These are phyloP conservation scores for Listronotus bonariensis DNA, from an alignment of 1,140 invertebrate genomes.

Conservation along the genomic window DNA sequence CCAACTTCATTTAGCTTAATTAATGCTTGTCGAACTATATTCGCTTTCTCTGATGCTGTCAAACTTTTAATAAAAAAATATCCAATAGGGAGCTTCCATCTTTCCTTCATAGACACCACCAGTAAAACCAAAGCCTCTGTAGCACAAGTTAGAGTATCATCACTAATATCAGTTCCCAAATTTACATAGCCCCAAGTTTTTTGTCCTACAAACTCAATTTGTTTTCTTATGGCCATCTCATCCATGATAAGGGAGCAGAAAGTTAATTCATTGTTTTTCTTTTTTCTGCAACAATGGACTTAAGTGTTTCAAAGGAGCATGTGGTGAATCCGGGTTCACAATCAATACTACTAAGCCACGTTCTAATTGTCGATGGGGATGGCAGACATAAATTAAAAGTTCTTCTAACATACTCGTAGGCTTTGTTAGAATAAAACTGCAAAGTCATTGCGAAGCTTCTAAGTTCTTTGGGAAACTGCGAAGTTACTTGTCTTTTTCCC, in stretches of 20 bases:
- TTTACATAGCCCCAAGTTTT: constrained; percentile 44
- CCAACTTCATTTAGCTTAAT: constrained; percentile 31
- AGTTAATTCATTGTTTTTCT: constrained; percentile 23
- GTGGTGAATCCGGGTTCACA: constrained; percentile 43
- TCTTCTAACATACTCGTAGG: constrained; percentile 39
- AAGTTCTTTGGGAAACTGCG: background rate
- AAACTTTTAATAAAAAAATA: too few relatives aligned
- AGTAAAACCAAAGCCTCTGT: constrained; percentile 47
- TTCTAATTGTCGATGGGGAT: constrained; percentile 44
- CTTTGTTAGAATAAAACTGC: constrained; percentile 47
- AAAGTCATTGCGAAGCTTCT: constrained; percentile 36
- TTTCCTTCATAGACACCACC: constrained; percentile 43
- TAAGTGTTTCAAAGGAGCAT: constrained; percentile 30
- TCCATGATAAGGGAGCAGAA: constrained; percentile 44
- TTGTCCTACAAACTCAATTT: constrained; percentile 43
- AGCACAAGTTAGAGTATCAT: constrained; percentile 38
- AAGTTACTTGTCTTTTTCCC: too few relatives aligned
- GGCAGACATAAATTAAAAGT: constrained; percentile 41
- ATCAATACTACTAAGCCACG: constrained; percentile 48
- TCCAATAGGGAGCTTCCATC: constrained; percentile 51
- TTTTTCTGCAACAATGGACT: constrained; percentile 11
- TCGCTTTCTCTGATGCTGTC: too few relatives aligned
- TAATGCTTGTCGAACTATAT: too few relatives aligned
- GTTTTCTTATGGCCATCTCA: constrained; percentile 50
- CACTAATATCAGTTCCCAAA: constrained; percentile 37